phyloP scores from a whole-genome alignment of 2,797 vertebrate species.

The Lindbergichthys nudifrons region DNA sequence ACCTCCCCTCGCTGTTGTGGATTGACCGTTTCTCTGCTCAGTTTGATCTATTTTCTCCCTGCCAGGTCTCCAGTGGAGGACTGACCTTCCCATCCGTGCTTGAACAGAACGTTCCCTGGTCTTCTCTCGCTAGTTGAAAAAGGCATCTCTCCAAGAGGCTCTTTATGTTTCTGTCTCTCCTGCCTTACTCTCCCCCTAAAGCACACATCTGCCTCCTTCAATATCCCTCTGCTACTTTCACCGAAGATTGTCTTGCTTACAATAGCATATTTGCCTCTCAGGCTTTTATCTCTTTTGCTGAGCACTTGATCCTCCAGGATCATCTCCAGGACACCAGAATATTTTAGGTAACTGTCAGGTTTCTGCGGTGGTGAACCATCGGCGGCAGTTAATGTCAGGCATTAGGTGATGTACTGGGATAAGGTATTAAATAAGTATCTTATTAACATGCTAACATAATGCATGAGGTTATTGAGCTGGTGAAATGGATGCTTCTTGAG shows the following conservation, averaged over 20 bases:
- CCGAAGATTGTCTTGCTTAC: constrained; percentile 24
- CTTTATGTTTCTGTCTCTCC: constrained; percentile 12
- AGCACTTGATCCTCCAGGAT: constrained; percentile 45
- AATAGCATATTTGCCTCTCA: constrained; percentile 15
- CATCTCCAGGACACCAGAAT: constrained; percentile 30
- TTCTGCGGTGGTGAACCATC: constrained; percentile 10
- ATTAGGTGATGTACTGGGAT: background rate
- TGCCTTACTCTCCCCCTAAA: constrained; percentile 12
- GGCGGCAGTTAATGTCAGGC: constrained; percentile 14
- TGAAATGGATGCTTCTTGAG: constrained; percentile 18
- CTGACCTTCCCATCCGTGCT: constrained; percentile 57
- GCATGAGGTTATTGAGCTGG: background rate
- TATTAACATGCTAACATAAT: constrained; percentile 15
- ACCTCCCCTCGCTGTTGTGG: background rate
- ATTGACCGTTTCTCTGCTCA: constrained; percentile 22
- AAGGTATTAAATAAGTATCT: constrained; percentile 33
- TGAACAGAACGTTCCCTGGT: constrained; percentile 23
- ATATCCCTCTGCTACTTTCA: constrained; percentile 31
- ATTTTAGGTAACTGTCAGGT: constrained; percentile 12
- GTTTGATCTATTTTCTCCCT: constrained; percentile 2
- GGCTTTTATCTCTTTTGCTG: constrained; percentile 42
- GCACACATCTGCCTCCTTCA: constrained; percentile 48
- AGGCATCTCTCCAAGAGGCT: constrained; percentile 35
- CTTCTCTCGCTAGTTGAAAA: constrained; percentile 24
- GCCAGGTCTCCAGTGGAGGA: constrained; percentile 36